phyloP scores from a whole-genome alignment of 2,888 invertebrate genomes.

The Desoria tigrina region DNA sequence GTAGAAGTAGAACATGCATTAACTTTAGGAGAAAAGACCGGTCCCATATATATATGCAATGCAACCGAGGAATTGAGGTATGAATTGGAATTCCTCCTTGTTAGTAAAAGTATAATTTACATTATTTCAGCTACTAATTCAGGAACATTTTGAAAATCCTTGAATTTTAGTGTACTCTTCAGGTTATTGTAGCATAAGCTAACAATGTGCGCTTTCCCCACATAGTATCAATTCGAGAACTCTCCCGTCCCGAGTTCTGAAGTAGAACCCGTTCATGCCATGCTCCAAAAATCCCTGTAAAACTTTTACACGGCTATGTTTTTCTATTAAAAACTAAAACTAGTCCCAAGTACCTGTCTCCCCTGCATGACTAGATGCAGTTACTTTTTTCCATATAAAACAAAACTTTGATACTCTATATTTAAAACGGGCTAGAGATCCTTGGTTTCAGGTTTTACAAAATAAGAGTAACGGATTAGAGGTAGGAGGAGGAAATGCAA shows the following conservation, averaged over 20 bases:
- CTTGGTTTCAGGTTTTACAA: too few relatives aligned
- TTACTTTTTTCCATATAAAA: slow-evolving; percentile 14
- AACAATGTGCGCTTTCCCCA: too few relatives aligned
- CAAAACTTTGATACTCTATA: not conserved
- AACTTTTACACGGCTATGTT: slow-evolving; percentile 9
- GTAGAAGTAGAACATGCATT: too few relatives aligned
- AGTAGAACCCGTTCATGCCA: not conserved
- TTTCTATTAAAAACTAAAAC: not conserved
- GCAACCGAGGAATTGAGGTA: too few relatives aligned
- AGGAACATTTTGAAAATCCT: not conserved
- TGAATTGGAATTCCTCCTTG: not conserved
- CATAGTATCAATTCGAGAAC: too few relatives aligned
- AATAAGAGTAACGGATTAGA: too few relatives aligned
- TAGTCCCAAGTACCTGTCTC: not conserved
- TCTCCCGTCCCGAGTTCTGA: too few relatives aligned
- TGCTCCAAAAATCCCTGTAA: slow-evolving; percentile 4
- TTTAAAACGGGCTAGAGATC: slow-evolving; percentile 13
- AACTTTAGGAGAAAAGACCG: too few relatives aligned
- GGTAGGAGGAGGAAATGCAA: too few relatives aligned
- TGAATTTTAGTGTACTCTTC: too few relatives aligned
- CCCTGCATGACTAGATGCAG: slow-evolving; percentile 18
- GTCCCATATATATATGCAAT: too few relatives aligned
- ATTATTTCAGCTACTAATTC: slow-evolving; percentile 7
- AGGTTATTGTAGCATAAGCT: too few relatives aligned
- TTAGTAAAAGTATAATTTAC: slow-evolving; percentile 10